Evolutionary conservation across 2,888 invertebrate genomes (phyloP).

Genomic region (Troides oblongomaculatus): DNA sequence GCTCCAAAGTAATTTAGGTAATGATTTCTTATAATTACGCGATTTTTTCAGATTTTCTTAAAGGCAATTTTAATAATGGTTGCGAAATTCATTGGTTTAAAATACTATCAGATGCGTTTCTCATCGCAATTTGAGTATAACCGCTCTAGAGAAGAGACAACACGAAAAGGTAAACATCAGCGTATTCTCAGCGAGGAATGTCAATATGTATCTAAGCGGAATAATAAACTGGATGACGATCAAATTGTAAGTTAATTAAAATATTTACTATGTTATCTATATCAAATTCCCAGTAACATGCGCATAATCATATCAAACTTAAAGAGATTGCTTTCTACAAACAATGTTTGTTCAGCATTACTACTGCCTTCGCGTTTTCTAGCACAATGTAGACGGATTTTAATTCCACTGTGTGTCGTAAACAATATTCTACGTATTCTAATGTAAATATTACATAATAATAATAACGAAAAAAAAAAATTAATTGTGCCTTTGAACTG

Average conservation of each 20-base stretch:
- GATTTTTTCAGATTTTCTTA: too few species aligned
- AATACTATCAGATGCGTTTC: too few species aligned
- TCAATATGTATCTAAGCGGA: too few species aligned
- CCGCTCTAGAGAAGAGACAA: too few species aligned
- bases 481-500: too few species aligned
- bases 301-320: slow-evolving; percentile 12
- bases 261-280: neutral
- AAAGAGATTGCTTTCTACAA: slow-evolving; percentile 11
- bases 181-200: too few species aligned
- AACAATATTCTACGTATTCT: slow-evolving; percentile 10
- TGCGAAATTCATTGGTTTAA: too few species aligned
- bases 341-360: slow-evolving; percentile 22
- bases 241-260: neutral
- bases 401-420: slow-evolving; percentile 12
- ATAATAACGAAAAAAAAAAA: neutral
- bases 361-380: slow-evolving; percentile 2
- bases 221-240: neutral
- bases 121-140: too few species aligned
- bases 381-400: neutral
- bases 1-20: too few species aligned
- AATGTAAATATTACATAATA: slow-evolving; percentile 5
- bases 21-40: too few species aligned
- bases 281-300: slow-evolving; percentile 8
- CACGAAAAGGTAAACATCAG: too few species aligned
- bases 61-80: too few species aligned